phyloP scores from a whole-genome alignment of 2,113 vertebrate genomes.

The Opisthocomus hoazin region DNA sequence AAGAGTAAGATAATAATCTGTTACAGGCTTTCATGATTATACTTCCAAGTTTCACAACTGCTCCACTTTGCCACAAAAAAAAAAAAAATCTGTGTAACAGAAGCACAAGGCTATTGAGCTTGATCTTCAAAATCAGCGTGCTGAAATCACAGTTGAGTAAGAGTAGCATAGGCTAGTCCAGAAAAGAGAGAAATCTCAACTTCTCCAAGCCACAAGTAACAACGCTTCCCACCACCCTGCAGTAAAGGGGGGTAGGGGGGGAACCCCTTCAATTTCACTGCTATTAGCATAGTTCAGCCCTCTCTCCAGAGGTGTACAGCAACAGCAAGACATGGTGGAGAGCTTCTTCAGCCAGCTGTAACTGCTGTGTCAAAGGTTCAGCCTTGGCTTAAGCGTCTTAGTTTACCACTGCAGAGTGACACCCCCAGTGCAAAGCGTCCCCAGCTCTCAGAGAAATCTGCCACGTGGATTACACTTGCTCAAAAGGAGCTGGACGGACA shows the following conservation, averaged over 20 bases:
- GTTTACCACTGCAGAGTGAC: not conserved
- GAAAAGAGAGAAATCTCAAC: not conserved
- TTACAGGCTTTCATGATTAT: not conserved
- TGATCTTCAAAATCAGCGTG: not conserved
- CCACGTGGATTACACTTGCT: not conserved
- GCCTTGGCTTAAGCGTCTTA: not conserved
- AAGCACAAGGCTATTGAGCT: not conserved
- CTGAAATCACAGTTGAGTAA: not conserved
- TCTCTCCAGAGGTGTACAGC: rapidly evolving
- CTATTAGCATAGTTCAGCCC: not conserved
- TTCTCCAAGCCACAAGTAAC: not conserved
- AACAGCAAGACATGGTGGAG: not conserved
- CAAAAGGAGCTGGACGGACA: not conserved
- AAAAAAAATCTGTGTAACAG: not conserved
- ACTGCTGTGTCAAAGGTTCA: not conserved
- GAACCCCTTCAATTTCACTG: not conserved
- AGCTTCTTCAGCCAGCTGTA: not conserved
- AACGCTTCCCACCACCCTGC: rapidly evolving
- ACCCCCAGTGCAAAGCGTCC: not conserved
- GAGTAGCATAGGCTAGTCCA: not conserved
- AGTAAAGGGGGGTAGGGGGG: rapidly evolving
- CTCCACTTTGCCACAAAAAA: not conserved
- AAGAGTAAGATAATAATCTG: not conserved
- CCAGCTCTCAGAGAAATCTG: not conserved
- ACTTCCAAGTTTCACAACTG: not conserved